Conservation (phyloP, 2,113 vertebrate genomes). For the Hemicordylus capensis region DNA sequence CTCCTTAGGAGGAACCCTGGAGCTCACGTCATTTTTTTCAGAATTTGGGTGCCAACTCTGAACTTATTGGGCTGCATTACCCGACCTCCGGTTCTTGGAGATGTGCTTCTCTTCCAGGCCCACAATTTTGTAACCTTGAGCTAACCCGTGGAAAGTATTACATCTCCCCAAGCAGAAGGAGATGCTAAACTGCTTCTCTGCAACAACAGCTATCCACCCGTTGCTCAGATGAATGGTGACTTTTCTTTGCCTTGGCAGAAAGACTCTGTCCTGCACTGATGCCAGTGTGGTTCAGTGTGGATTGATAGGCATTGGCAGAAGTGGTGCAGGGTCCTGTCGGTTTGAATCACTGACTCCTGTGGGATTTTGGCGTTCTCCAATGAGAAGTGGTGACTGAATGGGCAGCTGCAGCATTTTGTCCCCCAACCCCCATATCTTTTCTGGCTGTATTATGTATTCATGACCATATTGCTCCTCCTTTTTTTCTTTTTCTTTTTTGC, state of each 20-base stretch:
- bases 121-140: neutral
- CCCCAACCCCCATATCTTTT: neutral
- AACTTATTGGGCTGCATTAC: neutral
- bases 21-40: no score
- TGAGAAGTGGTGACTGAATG: rapidly evolving
- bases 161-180: neutral
- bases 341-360: neutral
- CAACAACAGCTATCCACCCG: neutral
- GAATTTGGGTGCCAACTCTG: no score
- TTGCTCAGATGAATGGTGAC: neutral
- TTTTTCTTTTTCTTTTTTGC: slow-evolving; percentile 48
- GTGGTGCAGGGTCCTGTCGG: slow-evolving; percentile 19
- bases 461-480: slow-evolving; percentile 22
- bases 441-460: slow-evolving; percentile 22
- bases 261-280: neutral
- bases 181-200: neutral
- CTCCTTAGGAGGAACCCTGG: no score
- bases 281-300: slow-evolving; percentile 3
- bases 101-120: neutral
- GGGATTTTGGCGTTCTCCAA: slow-evolving; percentile 26
- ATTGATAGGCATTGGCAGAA: slow-evolving; percentile 18
- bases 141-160: neutral
- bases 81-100: neutral
- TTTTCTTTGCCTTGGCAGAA: slow-evolving; percentile 2
- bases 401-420: neutral